Evolutionary conservation across 2,113 vertebrate genomes (phyloP).

Genomic region (Gobiocypris rarus): DNA sequence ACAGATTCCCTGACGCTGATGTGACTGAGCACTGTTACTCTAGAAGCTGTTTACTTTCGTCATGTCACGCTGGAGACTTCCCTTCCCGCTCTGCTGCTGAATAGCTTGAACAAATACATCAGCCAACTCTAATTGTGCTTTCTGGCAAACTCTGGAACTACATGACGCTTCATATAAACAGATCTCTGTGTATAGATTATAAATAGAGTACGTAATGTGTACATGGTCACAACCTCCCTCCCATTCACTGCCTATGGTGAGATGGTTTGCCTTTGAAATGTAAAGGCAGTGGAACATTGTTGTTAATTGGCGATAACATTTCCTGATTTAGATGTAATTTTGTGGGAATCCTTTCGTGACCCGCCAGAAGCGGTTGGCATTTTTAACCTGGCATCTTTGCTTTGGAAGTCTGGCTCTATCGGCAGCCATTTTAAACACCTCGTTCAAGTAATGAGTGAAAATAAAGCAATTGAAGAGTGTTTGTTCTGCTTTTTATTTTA

Average conservation of each 20-base stretch:
- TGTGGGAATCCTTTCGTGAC: not conserved
- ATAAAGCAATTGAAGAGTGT: not conserved
- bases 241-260: not conserved
- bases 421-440: slow-evolving; percentile 3
- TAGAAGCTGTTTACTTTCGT: slow-evolving; percentile 70
- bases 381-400: not conserved
- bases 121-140: slow-evolving; percentile 48
- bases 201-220: too few species aligned
- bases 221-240: not conserved
- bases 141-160: slow-evolving; percentile 68
- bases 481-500: not conserved
- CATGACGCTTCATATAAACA: slow-evolving; percentile 60
- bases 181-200: not conserved
- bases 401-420: not conserved
- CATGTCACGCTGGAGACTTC: slow-evolving; percentile 61
- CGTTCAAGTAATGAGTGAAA: slow-evolving; percentile 9
- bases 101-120: slow-evolving; percentile 66
- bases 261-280: too few species aligned
- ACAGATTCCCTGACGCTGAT: slow-evolving; percentile 69
- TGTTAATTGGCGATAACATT: not conserved
- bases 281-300: not conserved
- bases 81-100: slow-evolving; percentile 58
- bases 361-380: not conserved
- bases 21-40: slow-evolving; percentile 53
- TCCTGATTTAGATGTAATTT: slow-evolving; percentile 3